Evolutionary conservation across 2,888 invertebrate species (phyloP).

Genomic region (Megalurothrips usitatus): DNA sequence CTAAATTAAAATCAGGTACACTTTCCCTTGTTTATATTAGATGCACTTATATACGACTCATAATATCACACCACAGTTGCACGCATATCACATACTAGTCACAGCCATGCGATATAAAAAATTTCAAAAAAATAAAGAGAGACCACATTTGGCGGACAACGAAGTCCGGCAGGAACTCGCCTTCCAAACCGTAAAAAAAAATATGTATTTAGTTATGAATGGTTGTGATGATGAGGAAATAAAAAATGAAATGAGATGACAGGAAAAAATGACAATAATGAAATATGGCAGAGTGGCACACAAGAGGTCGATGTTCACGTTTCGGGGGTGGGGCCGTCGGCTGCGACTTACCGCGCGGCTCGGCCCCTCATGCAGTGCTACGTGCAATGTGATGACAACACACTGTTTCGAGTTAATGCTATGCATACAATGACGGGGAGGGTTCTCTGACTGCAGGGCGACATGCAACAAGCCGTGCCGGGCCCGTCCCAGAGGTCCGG

Average conservation of each 20-base stretch:
- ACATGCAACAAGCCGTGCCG: neutral
- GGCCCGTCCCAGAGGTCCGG: neutral
- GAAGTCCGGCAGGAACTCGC: neutral
- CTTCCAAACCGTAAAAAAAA: neutral
- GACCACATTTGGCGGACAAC: neutral
- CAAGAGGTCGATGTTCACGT: no score
- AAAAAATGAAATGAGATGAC: slow-evolving; percentile 25
- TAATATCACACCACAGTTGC: neutral
- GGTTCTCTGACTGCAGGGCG: slow-evolving; percentile 7
- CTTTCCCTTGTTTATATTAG: neutral
- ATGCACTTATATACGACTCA: no score
- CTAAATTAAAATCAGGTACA: neutral
- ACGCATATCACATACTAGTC: neutral
- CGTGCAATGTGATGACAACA: slow-evolving; percentile 16
- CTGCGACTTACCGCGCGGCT: slow-evolving; percentile 28
- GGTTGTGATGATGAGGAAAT: neutral
- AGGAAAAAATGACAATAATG: neutral
- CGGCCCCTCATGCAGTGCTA: neutral
- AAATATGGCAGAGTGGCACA: slow-evolving; percentile 28
- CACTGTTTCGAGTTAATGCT: neutral
- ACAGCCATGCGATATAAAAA: neutral
- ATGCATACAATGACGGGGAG: slow-evolving; percentile 21
- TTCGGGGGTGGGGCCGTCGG: slow-evolving; percentile 30
- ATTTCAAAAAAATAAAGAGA: neutral
- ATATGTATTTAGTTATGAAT: neutral